Evolutionary conservation across 2,113 vertebrate species (phyloP).

Genomic region (Choloepus hoffmanni): DNA sequence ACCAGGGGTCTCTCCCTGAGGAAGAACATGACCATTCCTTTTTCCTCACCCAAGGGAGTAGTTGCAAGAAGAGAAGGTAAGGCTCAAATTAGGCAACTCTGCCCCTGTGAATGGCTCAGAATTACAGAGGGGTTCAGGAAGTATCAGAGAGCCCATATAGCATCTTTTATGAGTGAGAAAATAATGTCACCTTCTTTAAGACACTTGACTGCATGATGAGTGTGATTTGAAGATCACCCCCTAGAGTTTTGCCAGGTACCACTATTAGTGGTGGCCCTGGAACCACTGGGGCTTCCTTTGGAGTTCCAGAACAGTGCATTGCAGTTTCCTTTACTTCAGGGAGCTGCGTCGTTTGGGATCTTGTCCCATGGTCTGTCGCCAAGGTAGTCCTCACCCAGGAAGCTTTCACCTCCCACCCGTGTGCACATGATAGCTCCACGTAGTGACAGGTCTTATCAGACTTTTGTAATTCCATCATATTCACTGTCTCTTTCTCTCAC

Average conservation of each 20-base stretch:
- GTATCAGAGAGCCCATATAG: not conserved
- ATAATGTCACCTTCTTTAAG: not conserved
- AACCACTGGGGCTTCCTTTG: not conserved
- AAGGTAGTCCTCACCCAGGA: not conserved
- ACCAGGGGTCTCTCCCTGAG: not conserved
- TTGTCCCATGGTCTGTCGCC: not conserved
- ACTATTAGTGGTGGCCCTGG: not conserved
- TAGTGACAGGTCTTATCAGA: not conserved
- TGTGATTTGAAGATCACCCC: not conserved
- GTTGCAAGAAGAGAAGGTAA: not conserved
- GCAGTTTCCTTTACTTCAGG: not conserved
- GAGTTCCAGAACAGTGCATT: not conserved
- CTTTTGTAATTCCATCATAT: not conserved
- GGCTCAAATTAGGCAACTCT: not conserved
- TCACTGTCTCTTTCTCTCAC: not conserved
- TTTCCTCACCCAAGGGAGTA: not conserved
- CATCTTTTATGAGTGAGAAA: not conserved
- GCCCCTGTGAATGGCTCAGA: not conserved
- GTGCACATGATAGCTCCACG: not conserved
- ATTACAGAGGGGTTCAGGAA: not conserved
- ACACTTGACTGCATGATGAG: not conserved
- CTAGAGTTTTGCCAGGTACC: not conserved
- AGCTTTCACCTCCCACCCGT: not conserved
- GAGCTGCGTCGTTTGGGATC: not conserved
- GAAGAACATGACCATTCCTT: not conserved